Evolutionary conservation across 2,113 vertebrate species (phyloP), one percentile per base, ranked within the genome.

Genomic region (Petromus typicus): DNA sequence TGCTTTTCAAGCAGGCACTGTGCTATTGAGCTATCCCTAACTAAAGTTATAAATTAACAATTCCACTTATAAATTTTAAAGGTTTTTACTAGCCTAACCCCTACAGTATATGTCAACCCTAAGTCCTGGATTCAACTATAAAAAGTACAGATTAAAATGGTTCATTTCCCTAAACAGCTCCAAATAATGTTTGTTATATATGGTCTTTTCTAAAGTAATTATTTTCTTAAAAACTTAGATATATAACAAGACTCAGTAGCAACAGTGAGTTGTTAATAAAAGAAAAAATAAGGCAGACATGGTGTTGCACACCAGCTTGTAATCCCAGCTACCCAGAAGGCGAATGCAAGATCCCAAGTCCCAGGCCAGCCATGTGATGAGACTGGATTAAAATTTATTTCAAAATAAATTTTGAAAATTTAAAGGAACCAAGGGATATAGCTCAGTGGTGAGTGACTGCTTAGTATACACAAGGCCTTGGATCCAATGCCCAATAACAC

Each of bases 31-130:
- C 6, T 51, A 51, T 51, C 10, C 48, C 48, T 51, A 75, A 80
- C 56, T 84, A 76, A 75, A 86, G 2, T 63, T 95, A 34, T 43
- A 90, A 81, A 75, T 54, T 88, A 56, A 91, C 3, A 89, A 78
- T 71, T 69, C 30, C n/a, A 90, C 30, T 80, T 76, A 76, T 23
- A 84, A 37, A 5, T 75, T 89, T 81, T 80, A 86, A 79, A 88
- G 48, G 18, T 56, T 56, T 66, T 86, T 92, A 89, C 78, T 63
- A 82, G 54, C 37, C 32, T 89, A 94, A 94, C 17, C 40, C 7
- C 67, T 85, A 78, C 93, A 91, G 73, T 69, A 37, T 32, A 93
- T 32, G 37, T 32, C 25, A 92, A 92, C n/a, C 95, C 57, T 92
- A 95, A 95, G 43, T 89, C 54, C 89, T 1, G 7, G 11, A 76